These are phyloP conservation scores for Agrotis exclamationis DNA, from an alignment of 2,888 invertebrate species.

Conservation along the genomic window DNA sequence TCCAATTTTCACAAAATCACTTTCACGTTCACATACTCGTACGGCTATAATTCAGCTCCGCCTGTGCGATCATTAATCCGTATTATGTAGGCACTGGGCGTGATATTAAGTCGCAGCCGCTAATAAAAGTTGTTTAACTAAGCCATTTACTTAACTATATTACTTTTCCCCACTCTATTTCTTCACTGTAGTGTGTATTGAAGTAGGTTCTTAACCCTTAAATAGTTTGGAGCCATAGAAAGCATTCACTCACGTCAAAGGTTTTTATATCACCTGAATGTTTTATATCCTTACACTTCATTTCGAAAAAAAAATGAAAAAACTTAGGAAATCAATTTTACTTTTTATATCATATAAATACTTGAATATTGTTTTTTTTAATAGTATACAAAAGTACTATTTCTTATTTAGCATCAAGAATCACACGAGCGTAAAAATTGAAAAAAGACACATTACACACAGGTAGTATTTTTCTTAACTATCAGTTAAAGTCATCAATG, in stretches of 20 bases:
- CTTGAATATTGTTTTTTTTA: background rate
- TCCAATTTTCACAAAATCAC: constrained; percentile 49
- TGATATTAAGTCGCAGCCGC: constrained; percentile 50
- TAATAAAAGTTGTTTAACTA: constrained; percentile 61
- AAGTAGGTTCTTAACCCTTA: constrained; percentile 28
- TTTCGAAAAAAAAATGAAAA: background rate
- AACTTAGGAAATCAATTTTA: no score
- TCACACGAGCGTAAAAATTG: constrained; percentile 30
- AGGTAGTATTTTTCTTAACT: constrained; percentile 33
- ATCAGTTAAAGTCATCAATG: constrained; percentile 24
- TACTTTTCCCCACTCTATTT: constrained; percentile 43
- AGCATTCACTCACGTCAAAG: background rate
- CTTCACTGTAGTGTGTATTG: constrained; percentile 1
- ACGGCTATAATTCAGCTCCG: constrained; percentile 19
- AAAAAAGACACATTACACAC: constrained; percentile 1
- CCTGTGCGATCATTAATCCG: constrained; percentile 51
- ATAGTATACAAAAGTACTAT: constrained; percentile 2
- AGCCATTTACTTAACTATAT: constrained; percentile 59
- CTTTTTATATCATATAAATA: no score
- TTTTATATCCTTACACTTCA: background rate
- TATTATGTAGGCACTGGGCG: constrained; percentile 48
- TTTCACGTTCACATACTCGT: constrained; percentile 20
- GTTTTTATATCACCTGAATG: background rate
- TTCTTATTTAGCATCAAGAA: constrained; percentile 3
- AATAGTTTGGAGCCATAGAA: background rate